Conservation (phyloP, 1,140 invertebrate species). For the Megalonaias nervosa region DNA sequence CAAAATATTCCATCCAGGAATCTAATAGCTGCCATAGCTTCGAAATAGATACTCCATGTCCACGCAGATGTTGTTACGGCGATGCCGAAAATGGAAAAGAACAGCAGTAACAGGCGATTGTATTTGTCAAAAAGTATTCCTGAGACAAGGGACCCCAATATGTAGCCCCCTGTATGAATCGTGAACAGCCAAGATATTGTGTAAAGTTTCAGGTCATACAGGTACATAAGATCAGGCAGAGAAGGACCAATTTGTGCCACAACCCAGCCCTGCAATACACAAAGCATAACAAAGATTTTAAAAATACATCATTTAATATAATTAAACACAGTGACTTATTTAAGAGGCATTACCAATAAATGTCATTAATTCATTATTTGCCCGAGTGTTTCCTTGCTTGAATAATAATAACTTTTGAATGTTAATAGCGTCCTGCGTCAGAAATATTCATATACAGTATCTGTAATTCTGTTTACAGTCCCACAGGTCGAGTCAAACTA, state of each 20-base stretch:
- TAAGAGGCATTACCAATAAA: no score
- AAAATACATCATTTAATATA: no score
- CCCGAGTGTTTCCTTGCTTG: no score
- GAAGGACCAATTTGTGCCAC: constrained; percentile 22
- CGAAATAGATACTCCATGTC: constrained; percentile 12
- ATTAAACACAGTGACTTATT: no score
- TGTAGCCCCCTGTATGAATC: constrained; percentile 14
- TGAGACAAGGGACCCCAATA: constrained; percentile 16
- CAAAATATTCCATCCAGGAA: constrained; percentile 8
- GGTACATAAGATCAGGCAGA: constrained; percentile 19
- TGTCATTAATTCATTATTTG: no score
- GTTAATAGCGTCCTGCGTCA: no score
- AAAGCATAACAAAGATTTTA: neutral
- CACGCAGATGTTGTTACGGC: neutral
- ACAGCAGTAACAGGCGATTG: constrained; percentile 20
- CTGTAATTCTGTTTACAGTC: no score
- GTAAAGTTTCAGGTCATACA: constrained; percentile 12
- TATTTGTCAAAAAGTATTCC: constrained; percentile 26
- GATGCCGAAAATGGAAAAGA: constrained; percentile 2
- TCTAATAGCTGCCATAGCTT: constrained; percentile 19
- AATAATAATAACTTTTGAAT: no score
- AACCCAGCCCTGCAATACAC: constrained; percentile 23
- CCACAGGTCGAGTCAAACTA: no score
- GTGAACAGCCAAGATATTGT: constrained; percentile 31
- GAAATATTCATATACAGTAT: no score